These are phyloP conservation scores for Ciconia maguari DNA, from an alignment of 2,113 vertebrate species.

Conservation along the genomic window DNA sequence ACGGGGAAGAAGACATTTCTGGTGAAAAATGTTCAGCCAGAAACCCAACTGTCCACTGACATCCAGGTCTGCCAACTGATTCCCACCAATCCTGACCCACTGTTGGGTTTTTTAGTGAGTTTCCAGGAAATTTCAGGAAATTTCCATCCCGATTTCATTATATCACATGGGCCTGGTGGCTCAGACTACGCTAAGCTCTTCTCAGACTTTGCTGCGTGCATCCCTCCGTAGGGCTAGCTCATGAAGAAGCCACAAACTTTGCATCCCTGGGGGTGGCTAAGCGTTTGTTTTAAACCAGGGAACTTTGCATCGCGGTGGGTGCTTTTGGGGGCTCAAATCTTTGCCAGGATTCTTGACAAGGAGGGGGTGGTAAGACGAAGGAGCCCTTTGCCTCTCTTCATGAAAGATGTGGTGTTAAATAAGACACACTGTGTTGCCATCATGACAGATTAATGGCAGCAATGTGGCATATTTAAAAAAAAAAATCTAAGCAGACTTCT, in stretches of 20 bases:
- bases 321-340: not conserved
- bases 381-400: not conserved
- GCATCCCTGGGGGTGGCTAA: not conserved
- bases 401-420: not conserved
- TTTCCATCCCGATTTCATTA: not conserved
- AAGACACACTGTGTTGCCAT: not conserved
- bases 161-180: not conserved
- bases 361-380: not conserved
- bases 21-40: not conserved
- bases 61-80: not conserved
- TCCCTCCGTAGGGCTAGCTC: not conserved
- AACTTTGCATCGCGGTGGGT: not conserved
- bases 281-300: not conserved
- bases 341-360: not conserved
- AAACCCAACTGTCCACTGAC: not conserved
- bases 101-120: not conserved
- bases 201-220: not conserved
- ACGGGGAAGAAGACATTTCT: not conserved
- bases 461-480: not conserved
- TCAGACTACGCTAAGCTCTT: not conserved
- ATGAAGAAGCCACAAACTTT: not conserved
- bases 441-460: not conserved
- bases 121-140: not conserved
- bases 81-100: not conserved
- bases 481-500: not conserved